These are phyloP conservation scores for Galeopsomyia nigrocyanea DNA, from an alignment of 2,888 invertebrate species.

Conservation along the genomic window DNA sequence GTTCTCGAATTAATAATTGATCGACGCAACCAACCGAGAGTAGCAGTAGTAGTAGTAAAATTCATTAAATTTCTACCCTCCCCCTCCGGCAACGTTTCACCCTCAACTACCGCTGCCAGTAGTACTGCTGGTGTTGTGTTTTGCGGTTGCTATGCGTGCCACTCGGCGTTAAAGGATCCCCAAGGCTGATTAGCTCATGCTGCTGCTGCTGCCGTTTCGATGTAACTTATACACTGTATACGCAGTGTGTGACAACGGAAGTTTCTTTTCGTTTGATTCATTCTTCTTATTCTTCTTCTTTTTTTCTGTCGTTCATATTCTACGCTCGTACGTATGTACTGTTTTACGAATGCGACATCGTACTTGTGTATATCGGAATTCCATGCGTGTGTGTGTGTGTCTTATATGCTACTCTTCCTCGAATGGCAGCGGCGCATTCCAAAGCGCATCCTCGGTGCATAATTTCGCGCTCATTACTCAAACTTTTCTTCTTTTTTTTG, in stretches of 20 bases:
- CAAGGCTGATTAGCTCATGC: conserved; percentile 2
- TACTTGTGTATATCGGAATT: not conserved
- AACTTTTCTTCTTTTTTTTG: too few relatives aligned
- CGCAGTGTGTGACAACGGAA: conserved; percentile 18
- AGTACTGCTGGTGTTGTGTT: conserved; percentile 22
- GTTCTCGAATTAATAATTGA: not conserved
- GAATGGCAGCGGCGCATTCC: conserved; percentile 10
- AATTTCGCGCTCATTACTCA: too few relatives aligned
- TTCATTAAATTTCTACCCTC: conserved; percentile 10
- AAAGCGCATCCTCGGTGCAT: not conserved
- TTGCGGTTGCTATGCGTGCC: conserved; percentile 42
- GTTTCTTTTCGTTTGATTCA: too few relatives aligned
- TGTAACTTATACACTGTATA: too few relatives aligned
- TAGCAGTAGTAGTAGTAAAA: not conserved
- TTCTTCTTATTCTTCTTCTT: not conserved
- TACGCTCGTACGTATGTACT: not conserved
- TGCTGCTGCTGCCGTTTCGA: not conserved
- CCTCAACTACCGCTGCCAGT: not conserved
- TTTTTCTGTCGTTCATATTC: not conserved
- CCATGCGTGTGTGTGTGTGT: not conserved
- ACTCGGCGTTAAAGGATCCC: conserved; percentile 13
- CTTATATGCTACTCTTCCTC: conserved; percentile 25
- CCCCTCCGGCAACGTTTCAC: not conserved
- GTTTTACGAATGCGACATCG: conserved; percentile 3
- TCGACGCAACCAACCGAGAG: not conserved